Evolutionary conservation across 2,113 vertebrate genomes (phyloP).

Genomic region (Gasterosteus aculeatus): DNA sequence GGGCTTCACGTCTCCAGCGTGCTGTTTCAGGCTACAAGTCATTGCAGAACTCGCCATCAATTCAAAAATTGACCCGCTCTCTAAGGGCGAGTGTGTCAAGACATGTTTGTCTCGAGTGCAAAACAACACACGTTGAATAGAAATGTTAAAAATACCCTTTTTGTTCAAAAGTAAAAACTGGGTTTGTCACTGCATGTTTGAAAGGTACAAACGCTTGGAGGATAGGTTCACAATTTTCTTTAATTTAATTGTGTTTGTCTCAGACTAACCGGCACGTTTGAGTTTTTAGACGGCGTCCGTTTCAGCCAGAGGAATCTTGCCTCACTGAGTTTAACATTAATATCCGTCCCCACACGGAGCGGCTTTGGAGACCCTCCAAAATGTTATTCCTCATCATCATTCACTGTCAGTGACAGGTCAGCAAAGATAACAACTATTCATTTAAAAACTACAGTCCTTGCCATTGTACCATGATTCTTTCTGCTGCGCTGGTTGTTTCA

Average conservation of each 20-base stretch:
- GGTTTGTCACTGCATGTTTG: too few relatives aligned
- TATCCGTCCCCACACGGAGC: slow-evolving; percentile 23
- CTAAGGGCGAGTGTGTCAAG: too few relatives aligned
- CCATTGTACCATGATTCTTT: slow-evolving; percentile 35
- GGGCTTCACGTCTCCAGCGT: too few relatives aligned
- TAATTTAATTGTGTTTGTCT: background rate
- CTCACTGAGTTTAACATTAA: slow-evolving; percentile 24
- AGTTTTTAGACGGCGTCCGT: slow-evolving; percentile 25
- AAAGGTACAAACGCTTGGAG: too few relatives aligned
- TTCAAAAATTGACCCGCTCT: too few relatives aligned
- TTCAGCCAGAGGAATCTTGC: slow-evolving; percentile 25
- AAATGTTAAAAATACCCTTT: too few relatives aligned
- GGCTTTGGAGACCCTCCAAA: slow-evolving; percentile 55
- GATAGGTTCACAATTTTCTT: too few relatives aligned
- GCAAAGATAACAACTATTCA: slow-evolving; percentile 46
- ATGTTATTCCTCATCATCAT: slow-evolving; percentile 53
- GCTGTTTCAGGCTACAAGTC: background rate
- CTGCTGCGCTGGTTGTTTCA: slow-evolving; percentile 47
- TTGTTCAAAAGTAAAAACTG: too few relatives aligned
- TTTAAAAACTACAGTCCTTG: slow-evolving; percentile 45
- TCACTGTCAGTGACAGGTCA: slow-evolving; percentile 59
- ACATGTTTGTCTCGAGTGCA: too few relatives aligned
- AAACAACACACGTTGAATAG: too few relatives aligned
- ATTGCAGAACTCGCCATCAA: background rate
- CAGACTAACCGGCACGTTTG: background rate